phyloP scores from a whole-genome alignment of 2,113 vertebrate species.

The Aspiorhynchus laticeps region DNA sequence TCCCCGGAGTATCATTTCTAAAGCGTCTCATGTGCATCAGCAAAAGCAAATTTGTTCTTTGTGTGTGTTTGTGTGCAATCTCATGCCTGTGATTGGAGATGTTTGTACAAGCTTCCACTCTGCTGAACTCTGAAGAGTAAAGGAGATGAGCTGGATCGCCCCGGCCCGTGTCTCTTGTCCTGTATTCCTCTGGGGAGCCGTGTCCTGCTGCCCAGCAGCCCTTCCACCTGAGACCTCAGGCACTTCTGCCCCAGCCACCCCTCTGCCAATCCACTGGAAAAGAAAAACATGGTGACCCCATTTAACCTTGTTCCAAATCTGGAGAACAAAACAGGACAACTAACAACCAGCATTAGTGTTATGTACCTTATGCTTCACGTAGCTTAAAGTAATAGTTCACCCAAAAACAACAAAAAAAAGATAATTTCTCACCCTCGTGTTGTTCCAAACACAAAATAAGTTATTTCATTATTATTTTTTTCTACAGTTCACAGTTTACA shows the following conservation, averaged over 20 bases:
- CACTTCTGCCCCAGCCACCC: conserved; percentile 49
- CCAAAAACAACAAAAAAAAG: not conserved
- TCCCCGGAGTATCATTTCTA: not conserved
- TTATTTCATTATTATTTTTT: too few relatives aligned
- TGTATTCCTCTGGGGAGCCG: conserved; percentile 45
- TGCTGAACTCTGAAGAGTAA: conserved; percentile 21
- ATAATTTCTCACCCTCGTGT: not conserved
- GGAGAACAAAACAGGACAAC: conserved; percentile 32
- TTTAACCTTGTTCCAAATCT: conserved; percentile 48
- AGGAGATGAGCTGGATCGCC: conserved; percentile 62
- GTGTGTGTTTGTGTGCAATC: not conserved
- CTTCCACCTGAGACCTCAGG: conserved; percentile 48
- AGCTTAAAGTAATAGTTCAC: not conserved
- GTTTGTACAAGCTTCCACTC: conserved; percentile 6
- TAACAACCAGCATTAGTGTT: conserved; percentile 29
- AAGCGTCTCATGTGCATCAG: conserved; percentile 13
- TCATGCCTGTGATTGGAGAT: not conserved
- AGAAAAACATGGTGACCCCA: conserved; percentile 28
- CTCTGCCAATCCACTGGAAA: conserved; percentile 30
- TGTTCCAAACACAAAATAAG: not conserved
- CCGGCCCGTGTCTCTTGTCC: conserved; percentile 53
- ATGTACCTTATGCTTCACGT: not conserved
- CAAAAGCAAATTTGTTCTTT: conserved; percentile 1
- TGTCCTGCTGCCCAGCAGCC: not conserved
- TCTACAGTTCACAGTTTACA: too few relatives aligned